A percentile compares a stretch with the other conserved stretches of the same genome.
Conservation (phyloP, 1,140 invertebrate genomes). For the Drosophila melanica region DNA sequence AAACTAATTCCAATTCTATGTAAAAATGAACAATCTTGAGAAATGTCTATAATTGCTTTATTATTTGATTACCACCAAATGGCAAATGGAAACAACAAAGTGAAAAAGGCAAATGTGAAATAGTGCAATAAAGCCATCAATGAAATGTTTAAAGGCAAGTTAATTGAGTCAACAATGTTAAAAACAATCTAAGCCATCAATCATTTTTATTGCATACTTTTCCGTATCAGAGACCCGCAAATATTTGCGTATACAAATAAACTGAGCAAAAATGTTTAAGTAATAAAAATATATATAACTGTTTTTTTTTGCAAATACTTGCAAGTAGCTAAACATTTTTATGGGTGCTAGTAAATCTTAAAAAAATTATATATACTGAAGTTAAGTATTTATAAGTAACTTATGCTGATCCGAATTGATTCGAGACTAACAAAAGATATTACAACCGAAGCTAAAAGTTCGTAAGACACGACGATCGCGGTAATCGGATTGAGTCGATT, state of each 20-base stretch:
- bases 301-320: conserved; percentile 5
- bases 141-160: conserved; percentile 45
- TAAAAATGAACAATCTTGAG: not conserved
- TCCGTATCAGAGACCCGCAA: conserved; percentile 48
- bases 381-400: not conserved
- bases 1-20: not conserved
- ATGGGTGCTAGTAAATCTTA: conserved; percentile 4
- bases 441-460: conserved; percentile 5
- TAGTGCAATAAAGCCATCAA: conserved; percentile 29
- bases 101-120: not conserved
- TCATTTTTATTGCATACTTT: conserved; percentile 80
- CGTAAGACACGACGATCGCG: conserved; percentile 7
- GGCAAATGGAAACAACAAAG: conserved; percentile 5
- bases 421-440: conserved; percentile 2
- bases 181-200: conserved; percentile 68
- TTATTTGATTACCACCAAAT: conserved; percentile 8
- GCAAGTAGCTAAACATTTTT: not conserved
- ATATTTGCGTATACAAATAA: conserved; percentile 34
- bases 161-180: conserved; percentile 53
- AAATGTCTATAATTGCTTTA: conserved; percentile 16
- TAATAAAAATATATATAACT: conserved; percentile 1
- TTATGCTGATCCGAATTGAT: conserved; percentile 13
- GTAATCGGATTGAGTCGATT: conserved; percentile 51
- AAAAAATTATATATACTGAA: conserved; percentile 27
- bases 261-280: conserved; percentile 19